Percentiles rank a stretch among this genome's conserved stretches.
Evolutionary conservation across 2,888 invertebrate genomes (phyloP).

Genomic region (Steinernema carpocapsae): DNA sequence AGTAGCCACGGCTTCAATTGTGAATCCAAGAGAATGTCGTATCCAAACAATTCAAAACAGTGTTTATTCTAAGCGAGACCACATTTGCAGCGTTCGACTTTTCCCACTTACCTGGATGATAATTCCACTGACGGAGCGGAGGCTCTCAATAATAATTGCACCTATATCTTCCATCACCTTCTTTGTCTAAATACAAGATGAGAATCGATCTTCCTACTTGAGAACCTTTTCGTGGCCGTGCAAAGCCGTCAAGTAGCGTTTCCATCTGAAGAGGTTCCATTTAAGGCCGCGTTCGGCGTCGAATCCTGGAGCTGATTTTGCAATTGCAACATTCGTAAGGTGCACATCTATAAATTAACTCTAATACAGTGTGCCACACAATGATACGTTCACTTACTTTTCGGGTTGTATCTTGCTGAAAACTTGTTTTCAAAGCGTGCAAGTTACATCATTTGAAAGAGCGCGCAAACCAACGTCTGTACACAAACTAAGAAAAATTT

Average conservation of each 20-base stretch:
- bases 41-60: conserved; percentile 76
- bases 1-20: conserved; percentile 73
- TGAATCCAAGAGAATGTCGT: conserved; percentile 75
- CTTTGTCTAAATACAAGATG: conserved; percentile 44
- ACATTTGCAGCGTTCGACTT: background rate
- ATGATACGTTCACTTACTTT: too few species aligned
- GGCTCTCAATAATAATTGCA: conserved; percentile 56
- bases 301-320: conserved; percentile 77
- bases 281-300: conserved; percentile 74
- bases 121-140: conserved; percentile 57
- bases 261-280: conserved; percentile 74
- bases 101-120: conserved; percentile 58
- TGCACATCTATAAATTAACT: conserved; percentile 65
- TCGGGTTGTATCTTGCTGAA: too few species aligned
- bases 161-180: conserved; percentile 55
- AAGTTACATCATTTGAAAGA: too few species aligned
- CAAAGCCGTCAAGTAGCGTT: conserved; percentile 73
- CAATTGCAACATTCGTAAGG: conserved; percentile 77
- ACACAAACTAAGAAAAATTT: too few species aligned
- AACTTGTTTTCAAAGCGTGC: too few species aligned
- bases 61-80: conserved; percentile 72
- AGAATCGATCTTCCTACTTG: too few species aligned
- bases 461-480: too few species aligned
- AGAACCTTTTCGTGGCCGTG: conserved; percentile 73
- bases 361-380: too few species aligned